Base-by-base conservation (phyloP, 2,888 invertebrate species). In the Rhyacophila evoluta region DNA sequence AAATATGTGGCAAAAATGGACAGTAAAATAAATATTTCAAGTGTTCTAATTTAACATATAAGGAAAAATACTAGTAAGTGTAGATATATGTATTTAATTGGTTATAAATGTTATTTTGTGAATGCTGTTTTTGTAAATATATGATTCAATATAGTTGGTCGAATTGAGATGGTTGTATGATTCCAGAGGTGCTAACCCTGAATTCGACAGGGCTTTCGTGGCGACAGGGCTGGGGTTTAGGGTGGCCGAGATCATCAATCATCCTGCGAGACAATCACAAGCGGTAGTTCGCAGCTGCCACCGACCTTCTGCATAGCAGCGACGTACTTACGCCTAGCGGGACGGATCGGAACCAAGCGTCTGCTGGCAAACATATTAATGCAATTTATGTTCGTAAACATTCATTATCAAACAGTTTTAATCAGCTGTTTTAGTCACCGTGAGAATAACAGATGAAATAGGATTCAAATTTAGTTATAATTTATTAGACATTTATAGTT, bases 191-290 rank as follows among this genome's bases (percentile, higher is more conserved):
- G 83, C 83, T 83, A 82, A 82, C 82, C 84, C 85, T 87, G 88
- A 89, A 88, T 19, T 10, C 19, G 33, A 37, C 41, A 55, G 55
- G 55, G 55, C 55, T 55, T 55, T 55, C 55, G 19, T 19, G 55
- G 55, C 55, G 55, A 55, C 76, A 72, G 76, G 72, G 69, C 28
- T 73, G 73, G 25, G 72, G 41, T n/a, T 72, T 28, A 71, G 77
- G 80, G 82, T 69, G 80, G 87, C 87, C 87, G 87, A 86, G 88
- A 89, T 91, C 91, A 91, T 91, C 91, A 91, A 91, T 91, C 91
- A 91, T 91, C 86, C 85, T 85, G 87, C 85, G 87, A 87, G 88
- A 88, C 91, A 91, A 91, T 91, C 90, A 90, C 74, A 72, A 74
- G 75, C 80, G 78, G 72, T 86, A 85, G 85, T 83, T 88, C 89